phyloP scores from a whole-genome alignment of 2,888 invertebrate genomes.

The Cryptus viduatorius region DNA sequence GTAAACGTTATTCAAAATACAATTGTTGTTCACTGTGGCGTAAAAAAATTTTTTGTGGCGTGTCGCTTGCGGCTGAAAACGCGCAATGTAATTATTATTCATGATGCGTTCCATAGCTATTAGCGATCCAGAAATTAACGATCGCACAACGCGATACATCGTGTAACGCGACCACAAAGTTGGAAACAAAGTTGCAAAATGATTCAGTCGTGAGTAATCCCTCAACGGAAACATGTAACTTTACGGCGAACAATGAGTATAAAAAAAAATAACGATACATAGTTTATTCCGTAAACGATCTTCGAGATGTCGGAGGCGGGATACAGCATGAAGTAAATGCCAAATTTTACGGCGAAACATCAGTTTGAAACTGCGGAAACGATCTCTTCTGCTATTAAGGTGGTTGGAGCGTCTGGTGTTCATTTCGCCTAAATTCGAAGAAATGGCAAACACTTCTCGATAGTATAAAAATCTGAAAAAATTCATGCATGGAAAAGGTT shows the following conservation, averaged over 20 bases:
- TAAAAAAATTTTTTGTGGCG: neutral
- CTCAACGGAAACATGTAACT: neutral
- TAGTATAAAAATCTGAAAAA: too few species aligned
- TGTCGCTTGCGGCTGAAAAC: neutral
- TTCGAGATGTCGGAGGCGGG: neutral
- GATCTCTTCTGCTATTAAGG: too few species aligned
- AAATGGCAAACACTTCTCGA: too few species aligned
- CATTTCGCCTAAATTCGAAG: too few species aligned
- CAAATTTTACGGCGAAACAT: too few species aligned
- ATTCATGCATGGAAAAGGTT: too few species aligned
- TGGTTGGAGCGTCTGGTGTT: too few species aligned
- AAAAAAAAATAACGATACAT: neutral
- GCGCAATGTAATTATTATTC: neutral
- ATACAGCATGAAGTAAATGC: neutral
- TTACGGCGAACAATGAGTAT: neutral
- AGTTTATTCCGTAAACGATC: neutral
- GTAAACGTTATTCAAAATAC: conserved; percentile 74
- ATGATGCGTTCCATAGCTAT: neutral
- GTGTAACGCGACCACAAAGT: neutral
- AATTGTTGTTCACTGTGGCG: neutral
- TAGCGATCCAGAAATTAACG: neutral
- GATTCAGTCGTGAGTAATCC: conserved; percentile 5
- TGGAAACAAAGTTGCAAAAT: neutral
- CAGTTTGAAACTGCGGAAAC: too few species aligned
- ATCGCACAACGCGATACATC: neutral